Evolutionary conservation across 2,888 invertebrate genomes (phyloP).

Genomic region (Plagodis pulveraria): DNA sequence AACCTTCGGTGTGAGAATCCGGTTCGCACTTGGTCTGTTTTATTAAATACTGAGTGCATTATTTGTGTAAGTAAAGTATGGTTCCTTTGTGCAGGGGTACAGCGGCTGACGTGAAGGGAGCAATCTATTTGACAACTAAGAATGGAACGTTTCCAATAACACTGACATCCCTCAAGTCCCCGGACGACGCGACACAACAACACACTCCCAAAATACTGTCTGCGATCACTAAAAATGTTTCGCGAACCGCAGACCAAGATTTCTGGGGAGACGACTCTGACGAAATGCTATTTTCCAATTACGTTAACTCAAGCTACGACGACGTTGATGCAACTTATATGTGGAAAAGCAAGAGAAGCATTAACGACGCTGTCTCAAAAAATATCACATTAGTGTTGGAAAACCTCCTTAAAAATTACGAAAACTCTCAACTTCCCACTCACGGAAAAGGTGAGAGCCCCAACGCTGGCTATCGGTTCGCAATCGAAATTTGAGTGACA

Average conservation of each 20-base stretch:
- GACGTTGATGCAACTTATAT: constrained; percentile 49
- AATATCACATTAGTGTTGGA: constrained; percentile 94
- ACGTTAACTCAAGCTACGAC: constrained; percentile 67
- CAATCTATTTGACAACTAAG: constrained; percentile 80
- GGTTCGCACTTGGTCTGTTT: background rate
- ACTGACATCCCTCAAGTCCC: constrained; percentile 70
- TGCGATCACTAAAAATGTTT: constrained; percentile 64
- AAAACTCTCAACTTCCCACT: constrained; percentile 95
- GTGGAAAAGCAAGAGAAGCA: constrained; percentile 79
- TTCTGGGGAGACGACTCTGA: constrained; percentile 64
- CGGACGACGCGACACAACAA: constrained; percentile 60
- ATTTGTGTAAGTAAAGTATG: constrained; percentile 7
- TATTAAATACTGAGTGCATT: constrained; percentile 1
- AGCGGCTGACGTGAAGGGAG: constrained; percentile 72
- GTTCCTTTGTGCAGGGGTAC: constrained; percentile 53
- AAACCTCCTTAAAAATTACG: constrained; percentile 94
- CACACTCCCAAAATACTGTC: constrained; percentile 69
- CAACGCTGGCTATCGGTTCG: constrained; percentile 23
- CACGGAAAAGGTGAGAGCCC: constrained; percentile 90
- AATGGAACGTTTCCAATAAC: constrained; percentile 82
- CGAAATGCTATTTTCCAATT: constrained; percentile 64
- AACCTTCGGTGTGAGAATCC: too few relatives aligned
- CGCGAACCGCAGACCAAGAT: constrained; percentile 55
- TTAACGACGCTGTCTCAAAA: constrained; percentile 90
- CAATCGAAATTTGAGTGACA: constrained; percentile 22